phyloP scores from a whole-genome alignment of 2,113 vertebrate species.

The Rhynchomys soricoides region DNA sequence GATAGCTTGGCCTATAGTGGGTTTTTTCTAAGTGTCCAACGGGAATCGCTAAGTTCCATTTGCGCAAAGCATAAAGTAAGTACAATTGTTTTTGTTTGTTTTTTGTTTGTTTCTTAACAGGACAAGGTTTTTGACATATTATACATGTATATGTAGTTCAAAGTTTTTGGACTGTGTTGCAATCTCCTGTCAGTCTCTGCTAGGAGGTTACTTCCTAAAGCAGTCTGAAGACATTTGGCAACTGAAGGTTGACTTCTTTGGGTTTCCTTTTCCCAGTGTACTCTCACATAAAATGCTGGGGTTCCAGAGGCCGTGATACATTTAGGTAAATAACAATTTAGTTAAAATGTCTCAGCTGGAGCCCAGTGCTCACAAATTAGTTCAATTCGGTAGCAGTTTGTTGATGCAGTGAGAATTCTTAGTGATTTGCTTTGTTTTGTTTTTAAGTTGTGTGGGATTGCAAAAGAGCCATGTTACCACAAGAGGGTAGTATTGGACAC shows the following conservation, averaged over 20 bases:
- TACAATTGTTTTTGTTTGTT: neutral
- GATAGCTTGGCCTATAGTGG: neutral
- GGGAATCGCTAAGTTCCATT: neutral
- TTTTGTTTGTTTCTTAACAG: neutral
- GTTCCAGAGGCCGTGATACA: neutral
- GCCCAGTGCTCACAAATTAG: neutral
- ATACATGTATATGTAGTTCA: neutral
- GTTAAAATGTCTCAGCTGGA: neutral
- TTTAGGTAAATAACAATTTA: neutral
- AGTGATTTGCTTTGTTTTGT: neutral
- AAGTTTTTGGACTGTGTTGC: neutral
- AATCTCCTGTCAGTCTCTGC: neutral
- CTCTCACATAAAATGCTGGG: neutral
- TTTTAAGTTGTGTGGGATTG: neutral
- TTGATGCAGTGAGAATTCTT: neutral
- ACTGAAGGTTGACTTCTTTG: neutral
- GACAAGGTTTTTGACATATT: neutral
- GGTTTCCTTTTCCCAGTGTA: neutral
- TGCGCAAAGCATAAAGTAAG: neutral
- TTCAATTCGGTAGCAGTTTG: neutral
- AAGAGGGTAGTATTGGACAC: slow-evolving; percentile 47
- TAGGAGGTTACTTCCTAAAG: neutral
- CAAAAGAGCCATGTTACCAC: neutral
- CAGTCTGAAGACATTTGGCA: neutral
- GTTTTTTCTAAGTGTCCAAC: neutral